A percentile compares a stretch with the other conserved stretches of the same genome.
phyloP scores from a whole-genome alignment of 2,888 invertebrate genomes.

The Stenodema calcarata region DNA sequence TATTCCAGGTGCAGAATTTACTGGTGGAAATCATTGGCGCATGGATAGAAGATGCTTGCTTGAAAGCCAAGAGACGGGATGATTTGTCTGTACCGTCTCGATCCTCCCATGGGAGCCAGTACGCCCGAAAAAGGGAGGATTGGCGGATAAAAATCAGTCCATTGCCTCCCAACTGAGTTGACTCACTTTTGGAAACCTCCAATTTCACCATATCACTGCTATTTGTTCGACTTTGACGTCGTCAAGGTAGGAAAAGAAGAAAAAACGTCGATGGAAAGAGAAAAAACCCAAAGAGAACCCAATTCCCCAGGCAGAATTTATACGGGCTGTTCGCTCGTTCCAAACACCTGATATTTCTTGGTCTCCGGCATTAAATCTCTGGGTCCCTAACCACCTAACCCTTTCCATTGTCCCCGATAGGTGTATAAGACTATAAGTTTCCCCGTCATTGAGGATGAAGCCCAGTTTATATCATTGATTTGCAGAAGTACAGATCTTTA shows the following conservation, averaged over 20 bases:
- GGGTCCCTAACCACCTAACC: neutral
- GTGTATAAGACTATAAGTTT: neutral
- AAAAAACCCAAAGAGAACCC: slow-evolving; percentile 1
- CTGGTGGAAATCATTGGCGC: too few species aligned
- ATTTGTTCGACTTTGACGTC: slow-evolving; percentile 20
- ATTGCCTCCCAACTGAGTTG: neutral
- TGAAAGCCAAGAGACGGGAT: neutral
- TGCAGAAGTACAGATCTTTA: neutral
- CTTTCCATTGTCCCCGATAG: neutral
- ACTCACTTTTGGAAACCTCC: neutral
- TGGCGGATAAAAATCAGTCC: neutral
- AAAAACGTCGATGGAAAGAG: neutral
- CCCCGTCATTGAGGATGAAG: neutral
- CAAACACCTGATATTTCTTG: slow-evolving; percentile 40
- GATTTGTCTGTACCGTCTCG: neutral
- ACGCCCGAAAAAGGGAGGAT: neutral
- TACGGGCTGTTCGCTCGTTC: slow-evolving; percentile 6
- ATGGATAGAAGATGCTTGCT: too few species aligned
- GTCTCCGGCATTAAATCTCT: slow-evolving; percentile 17
- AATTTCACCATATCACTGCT: slow-evolving; percentile 23
- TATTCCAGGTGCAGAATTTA: too few species aligned
- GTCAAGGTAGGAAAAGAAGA: neutral
- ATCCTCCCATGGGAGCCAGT: neutral
- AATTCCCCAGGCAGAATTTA: slow-evolving; percentile 22
- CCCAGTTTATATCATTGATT: neutral